These are phyloP conservation scores for Sula dactylatra DNA, from an alignment of 2,113 vertebrate species.

Conservation along the genomic window DNA sequence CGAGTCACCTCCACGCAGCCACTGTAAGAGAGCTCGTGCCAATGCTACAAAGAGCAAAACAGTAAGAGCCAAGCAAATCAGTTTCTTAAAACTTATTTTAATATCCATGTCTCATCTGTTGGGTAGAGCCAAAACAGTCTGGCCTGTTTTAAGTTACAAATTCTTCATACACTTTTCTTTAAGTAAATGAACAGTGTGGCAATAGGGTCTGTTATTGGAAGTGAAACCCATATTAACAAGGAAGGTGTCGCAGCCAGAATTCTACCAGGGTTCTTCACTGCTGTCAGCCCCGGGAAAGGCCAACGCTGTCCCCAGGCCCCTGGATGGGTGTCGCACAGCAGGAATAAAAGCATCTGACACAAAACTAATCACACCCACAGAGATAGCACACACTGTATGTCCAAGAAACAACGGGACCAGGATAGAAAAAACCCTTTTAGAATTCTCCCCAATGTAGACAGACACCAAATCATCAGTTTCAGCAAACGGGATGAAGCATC, in stretches of 20 bases:
- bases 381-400: neutral
- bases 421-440: conserved; percentile 35
- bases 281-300: neutral
- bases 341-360: conserved; percentile 35
- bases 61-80: conserved; percentile 54
- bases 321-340: neutral
- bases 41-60: neutral
- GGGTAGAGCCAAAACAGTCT: conserved; percentile 74
- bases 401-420: neutral
- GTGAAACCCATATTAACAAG: conserved; percentile 76
- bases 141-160: conserved; percentile 77
- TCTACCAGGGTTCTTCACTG: conserved; percentile 31
- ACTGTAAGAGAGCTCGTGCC: neutral
- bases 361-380: conserved; percentile 12
- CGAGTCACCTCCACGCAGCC: neutral
- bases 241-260: conserved; percentile 26
- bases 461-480: neutral
- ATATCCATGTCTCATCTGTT: conserved; percentile 72
- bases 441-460: neutral
- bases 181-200: conserved; percentile 75
- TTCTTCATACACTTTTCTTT: conserved; percentile 72
- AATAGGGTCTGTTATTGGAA: conserved; percentile 67
- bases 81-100: conserved; percentile 81
- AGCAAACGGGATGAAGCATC: neutral
- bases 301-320: neutral